Percentiles rank a stretch among this genome's conserved stretches.
phyloP scores from a whole-genome alignment of 2,113 vertebrate genomes.

The Tragelaphus strepsiceros region DNA sequence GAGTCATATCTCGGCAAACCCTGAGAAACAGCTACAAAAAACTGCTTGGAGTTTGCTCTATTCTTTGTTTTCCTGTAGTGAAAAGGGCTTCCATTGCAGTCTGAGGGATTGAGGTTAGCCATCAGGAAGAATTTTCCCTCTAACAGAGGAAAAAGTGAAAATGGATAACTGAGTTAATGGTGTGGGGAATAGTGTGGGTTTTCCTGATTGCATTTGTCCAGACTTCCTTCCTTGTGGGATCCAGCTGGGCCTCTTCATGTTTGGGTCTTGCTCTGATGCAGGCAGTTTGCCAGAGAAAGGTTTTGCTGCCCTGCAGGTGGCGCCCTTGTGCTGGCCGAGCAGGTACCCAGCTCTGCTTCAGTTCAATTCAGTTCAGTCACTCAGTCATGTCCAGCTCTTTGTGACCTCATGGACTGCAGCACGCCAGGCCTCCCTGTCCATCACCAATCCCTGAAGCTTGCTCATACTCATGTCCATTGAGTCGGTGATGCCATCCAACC shows the following conservation, averaged over 20 bases:
- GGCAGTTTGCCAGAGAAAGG: neutral
- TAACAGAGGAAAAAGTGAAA: neutral
- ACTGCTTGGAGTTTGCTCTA: neutral
- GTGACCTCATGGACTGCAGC: neutral
- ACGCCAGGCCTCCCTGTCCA: neutral
- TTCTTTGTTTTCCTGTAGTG: too few relatives aligned
- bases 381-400: neutral
- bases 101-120: neutral
- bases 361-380: neutral
- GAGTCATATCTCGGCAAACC: neutral
- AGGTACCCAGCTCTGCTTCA: rapidly evolving
- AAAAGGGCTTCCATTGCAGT: neutral
- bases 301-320: conserved; percentile 33
- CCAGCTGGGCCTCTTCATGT: neutral
- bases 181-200: neutral
- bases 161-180: neutral
- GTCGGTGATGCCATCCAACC: neutral
- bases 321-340: neutral
- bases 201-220: neutral
- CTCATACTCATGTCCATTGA: neutral
- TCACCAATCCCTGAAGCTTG: neutral
- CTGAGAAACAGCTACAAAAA: neutral
- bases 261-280: neutral
- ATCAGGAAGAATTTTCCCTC: neutral
- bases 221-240: neutral